phyloP scores from a whole-genome alignment of 2,113 vertebrate species.

The Brachirus orientalis region DNA sequence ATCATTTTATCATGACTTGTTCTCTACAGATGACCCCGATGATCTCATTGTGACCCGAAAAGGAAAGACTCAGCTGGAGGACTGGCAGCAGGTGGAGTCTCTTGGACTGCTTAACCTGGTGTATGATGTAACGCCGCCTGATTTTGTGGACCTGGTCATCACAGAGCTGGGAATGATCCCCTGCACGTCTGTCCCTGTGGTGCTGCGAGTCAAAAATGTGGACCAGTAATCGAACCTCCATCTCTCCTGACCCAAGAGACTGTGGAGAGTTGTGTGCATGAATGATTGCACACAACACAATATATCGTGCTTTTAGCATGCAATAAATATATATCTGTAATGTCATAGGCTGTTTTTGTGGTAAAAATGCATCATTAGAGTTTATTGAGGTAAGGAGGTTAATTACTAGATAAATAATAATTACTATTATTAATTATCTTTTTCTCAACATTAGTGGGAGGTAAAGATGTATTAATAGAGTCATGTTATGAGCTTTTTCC shows the following conservation, averaged over 20 bases:
- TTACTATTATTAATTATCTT: background rate
- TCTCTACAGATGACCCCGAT: conserved; percentile 90
- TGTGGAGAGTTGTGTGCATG: conserved; percentile 23
- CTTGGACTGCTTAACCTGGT: conserved; percentile 94
- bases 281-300: conserved; percentile 40
- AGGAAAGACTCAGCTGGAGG: conserved; percentile 85
- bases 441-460: background rate
- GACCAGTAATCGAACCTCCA: conserved; percentile 82
- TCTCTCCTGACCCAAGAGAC: conserved; percentile 2
- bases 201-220: conserved; percentile 95
- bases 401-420: too few relatives aligned
- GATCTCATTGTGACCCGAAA: conserved; percentile 89
- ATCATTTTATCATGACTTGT: conserved; percentile 1
- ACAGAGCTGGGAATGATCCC: conserved; percentile 99
- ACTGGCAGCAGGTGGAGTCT: conserved; percentile 86
- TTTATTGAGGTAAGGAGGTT: background rate
- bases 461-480: conserved; percentile 12
- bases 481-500: conserved; percentile 25
- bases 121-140: conserved; percentile 95
- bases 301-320: conserved; percentile 70
- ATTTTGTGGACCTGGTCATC: conserved; percentile 97
- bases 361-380: conserved; percentile 1
- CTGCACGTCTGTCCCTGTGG: conserved; percentile 97
- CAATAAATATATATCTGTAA: conserved; percentile 81
- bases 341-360: conserved; percentile 57